Conservation (phyloP, 2,888 invertebrate species). For the Caenorhabditis angaria region DNA sequence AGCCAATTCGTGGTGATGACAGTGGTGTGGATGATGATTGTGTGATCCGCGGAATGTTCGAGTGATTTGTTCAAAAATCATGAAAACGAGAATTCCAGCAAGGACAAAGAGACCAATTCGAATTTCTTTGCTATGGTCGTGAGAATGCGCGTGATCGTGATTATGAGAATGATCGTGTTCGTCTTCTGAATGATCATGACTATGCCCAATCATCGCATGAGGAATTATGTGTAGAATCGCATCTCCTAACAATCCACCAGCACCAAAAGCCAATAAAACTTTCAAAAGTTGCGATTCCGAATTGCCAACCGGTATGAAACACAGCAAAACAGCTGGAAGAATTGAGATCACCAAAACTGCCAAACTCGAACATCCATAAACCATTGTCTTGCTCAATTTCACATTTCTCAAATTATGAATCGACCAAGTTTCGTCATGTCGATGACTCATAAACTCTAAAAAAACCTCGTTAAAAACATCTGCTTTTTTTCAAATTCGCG, state of each 20-base stretch:
- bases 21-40: slow-evolving; percentile 76
- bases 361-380: not conserved
- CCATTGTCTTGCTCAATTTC: not conserved
- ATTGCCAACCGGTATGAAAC: slow-evolving; percentile 67
- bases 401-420: not conserved
- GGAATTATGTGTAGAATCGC: slow-evolving; percentile 98
- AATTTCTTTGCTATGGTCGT: slow-evolving; percentile 30
- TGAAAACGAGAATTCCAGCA: slow-evolving; percentile 60
- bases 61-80: slow-evolving; percentile 84
- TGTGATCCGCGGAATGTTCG: slow-evolving; percentile 81
- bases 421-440: not conserved
- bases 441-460: slow-evolving; percentile 32
- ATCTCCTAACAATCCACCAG: slow-evolving; percentile 88
- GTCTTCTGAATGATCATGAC: slow-evolving; percentile 64
- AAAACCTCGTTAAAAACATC: too few relatives aligned
- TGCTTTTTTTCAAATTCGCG: not conserved
- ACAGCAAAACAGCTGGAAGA: not conserved
- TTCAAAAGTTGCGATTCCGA: slow-evolving; percentile 84
- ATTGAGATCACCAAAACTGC: not conserved
- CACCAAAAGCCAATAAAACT: slow-evolving; percentile 85
- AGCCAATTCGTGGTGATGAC: slow-evolving; percentile 76
- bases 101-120: slow-evolving; percentile 26
- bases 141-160: slow-evolving; percentile 12
- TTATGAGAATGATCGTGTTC: slow-evolving; percentile 72
- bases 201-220: slow-evolving; percentile 78